A percentile compares a stretch with the other conserved stretches of the same genome.
Evolutionary conservation across 2,113 vertebrate species (phyloP).

Genomic region (Petroica traversi): DNA sequence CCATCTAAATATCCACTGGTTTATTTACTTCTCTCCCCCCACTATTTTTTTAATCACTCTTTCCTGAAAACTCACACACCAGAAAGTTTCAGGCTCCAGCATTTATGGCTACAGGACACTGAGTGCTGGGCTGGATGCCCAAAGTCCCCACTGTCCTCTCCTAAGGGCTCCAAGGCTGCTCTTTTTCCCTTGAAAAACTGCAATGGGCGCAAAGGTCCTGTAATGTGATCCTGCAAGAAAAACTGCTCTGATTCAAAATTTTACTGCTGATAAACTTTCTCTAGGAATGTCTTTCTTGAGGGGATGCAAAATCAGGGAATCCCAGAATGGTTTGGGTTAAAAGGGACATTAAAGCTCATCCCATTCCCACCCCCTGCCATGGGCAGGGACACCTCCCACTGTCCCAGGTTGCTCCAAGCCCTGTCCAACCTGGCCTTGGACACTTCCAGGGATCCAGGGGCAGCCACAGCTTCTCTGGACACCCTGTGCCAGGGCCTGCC

Average conservation of each 20-base stretch:
- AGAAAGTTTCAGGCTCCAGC: background rate
- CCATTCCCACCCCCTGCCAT: rapidly evolving
- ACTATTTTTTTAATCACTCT: background rate
- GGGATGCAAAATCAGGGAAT: background rate
- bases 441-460: background rate
- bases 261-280: background rate
- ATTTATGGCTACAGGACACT: background rate
- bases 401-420: rapidly evolving
- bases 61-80: background rate
- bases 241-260: background rate
- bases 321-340: background rate
- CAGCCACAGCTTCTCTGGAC: background rate
- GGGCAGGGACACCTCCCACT: background rate
- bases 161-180: background rate
- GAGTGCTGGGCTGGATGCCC: background rate
- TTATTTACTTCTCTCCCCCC: background rate
- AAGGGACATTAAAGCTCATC: rapidly evolving
- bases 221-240: background rate
- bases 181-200: background rate
- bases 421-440: rapidly evolving
- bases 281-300: background rate
- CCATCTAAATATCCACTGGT: background rate
- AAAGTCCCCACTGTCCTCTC: background rate
- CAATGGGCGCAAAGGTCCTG: background rate
- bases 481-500: rapidly evolving